A percentile compares a stretch with the other conserved stretches of the same genome.
Evolutionary conservation across 2,888 invertebrate genomes (phyloP).

Genomic region (Endotricha flammealis): DNA sequence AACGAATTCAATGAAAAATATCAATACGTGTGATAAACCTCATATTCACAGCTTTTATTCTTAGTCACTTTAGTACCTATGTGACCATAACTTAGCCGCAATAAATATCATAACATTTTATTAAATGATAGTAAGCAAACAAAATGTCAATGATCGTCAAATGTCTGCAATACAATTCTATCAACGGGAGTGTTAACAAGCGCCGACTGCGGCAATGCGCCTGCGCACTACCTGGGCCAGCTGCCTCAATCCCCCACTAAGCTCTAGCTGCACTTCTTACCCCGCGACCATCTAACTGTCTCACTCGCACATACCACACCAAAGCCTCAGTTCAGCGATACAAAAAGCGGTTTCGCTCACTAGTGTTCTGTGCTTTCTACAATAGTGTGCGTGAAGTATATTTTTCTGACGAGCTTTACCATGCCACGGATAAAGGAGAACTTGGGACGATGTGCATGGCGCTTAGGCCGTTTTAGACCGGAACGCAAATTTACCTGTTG

Average conservation of each 20-base stretch:
- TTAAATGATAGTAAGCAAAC: slow-evolving; percentile 40
- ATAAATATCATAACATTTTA: slow-evolving; percentile 24
- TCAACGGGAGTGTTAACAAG: slow-evolving; percentile 69
- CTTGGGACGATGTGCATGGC: slow-evolving; percentile 45
- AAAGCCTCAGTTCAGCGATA: slow-evolving; percentile 59
- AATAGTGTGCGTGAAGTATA: slow-evolving; percentile 60
- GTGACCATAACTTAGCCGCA: slow-evolving; percentile 9
- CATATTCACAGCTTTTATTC: too few species aligned
- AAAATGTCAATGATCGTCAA: slow-evolving; percentile 49
- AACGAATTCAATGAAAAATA: too few species aligned
- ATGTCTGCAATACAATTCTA: slow-evolving; percentile 58
- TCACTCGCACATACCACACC: slow-evolving; percentile 49
- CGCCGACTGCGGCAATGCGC: slow-evolving; percentile 65
- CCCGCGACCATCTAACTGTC: slow-evolving; percentile 62
- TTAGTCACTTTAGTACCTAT: too few species aligned
- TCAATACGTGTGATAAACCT: too few species aligned
- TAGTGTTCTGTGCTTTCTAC: slow-evolving; percentile 45
- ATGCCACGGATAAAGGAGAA: slow-evolving; percentile 47
- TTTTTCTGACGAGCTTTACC: slow-evolving; percentile 70
- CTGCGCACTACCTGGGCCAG: slow-evolving; percentile 73
- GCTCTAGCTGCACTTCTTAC: slow-evolving; percentile 44
- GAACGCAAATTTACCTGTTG: slow-evolving; percentile 74
- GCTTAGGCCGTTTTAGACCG: slow-evolving; percentile 52
- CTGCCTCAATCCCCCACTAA: slow-evolving; percentile 69
- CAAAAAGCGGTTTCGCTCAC: slow-evolving; percentile 72